Evolutionary conservation across 2,888 invertebrate species (phyloP), one percentile per base, ranked within the genome.

Genomic region (Epinotia brunnichana): DNA sequence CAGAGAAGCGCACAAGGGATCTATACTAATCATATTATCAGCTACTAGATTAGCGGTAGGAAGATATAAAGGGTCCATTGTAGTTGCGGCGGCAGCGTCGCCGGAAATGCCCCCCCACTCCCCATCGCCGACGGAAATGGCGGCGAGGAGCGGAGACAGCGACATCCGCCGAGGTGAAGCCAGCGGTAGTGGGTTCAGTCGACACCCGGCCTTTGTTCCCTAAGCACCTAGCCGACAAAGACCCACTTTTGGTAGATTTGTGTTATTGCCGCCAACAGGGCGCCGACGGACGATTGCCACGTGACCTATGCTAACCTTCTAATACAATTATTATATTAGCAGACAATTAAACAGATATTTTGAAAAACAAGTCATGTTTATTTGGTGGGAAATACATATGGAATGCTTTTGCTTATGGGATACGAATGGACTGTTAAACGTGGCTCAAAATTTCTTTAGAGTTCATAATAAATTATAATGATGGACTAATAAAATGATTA

Each of bases 91-190:
- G 80, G 81, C 83, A 77, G 79, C 79, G 76, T 74, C 70, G 69
- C 51, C 77, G 76, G 77, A 77, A 76, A 71, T 70, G 61, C 79
- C 74, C 78, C 76, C 79, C 77, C 80, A 73, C 77, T 76, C 76
- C 76, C 78, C 78, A 76, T 78, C 75, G 76, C 79, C 80, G 80
- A 76, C 86, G 91, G 91, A 91, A 88, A 86, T 87, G 86, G 90
- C 85, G 90, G 92, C 87, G 87, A 86, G 84, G 87, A 86, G 84
- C 90, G 89, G 91, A 91, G 91, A 91, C 92, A 88, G 87, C 83
- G 83, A 83, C 87, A 82, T 91, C 91, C 91, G 90, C 88, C 75
- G 84, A 89, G 88, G 90, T 87, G 88, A 86, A 85, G 82, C 83
- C 78, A 79, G 79, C 82, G 81, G 80, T 76, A 79, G 81, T 77